A percentile compares a stretch with the other conserved stretches of the same genome.
Evolutionary conservation across 2,888 invertebrate genomes (phyloP).

Genomic region (Caradrina kadenii): DNA sequence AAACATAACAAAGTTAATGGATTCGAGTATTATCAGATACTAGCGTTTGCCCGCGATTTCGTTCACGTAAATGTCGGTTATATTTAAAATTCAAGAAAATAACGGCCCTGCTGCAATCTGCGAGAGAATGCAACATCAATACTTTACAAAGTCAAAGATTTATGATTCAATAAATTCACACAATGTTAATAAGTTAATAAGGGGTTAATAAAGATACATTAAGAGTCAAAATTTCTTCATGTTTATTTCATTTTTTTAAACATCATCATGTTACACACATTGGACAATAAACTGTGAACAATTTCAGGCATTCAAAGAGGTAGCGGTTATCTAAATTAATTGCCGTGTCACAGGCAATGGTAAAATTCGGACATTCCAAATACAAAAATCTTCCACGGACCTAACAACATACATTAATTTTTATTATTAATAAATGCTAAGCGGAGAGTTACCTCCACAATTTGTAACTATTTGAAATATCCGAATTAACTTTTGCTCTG

Average conservation of each 20-base stretch:
- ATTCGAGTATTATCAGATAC: no score
- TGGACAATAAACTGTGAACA: constrained; percentile 82
- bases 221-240: constrained; percentile 82
- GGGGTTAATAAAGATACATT: constrained; percentile 60
- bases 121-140: no score
- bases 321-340: constrained; percentile 84
- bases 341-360: constrained; percentile 44
- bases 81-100: no score
- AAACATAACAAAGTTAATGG: no score
- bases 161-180: no score
- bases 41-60: no score
- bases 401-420: constrained; percentile 46
- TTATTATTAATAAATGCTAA: constrained; percentile 65
- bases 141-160: no score
- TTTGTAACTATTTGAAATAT: constrained; percentile 50
- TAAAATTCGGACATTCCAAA: constrained; percentile 41
- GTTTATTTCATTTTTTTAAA: constrained; percentile 83
- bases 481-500: constrained; percentile 49
- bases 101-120: no score
- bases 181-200: neutral
- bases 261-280: constrained; percentile 81
- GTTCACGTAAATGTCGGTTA: no score
- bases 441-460: constrained; percentile 29
- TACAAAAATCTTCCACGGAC: constrained; percentile 43
- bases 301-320: constrained; percentile 88